Evolutionary conservation across 2,888 invertebrate species (phyloP).

Genomic region (Athalia cordata): DNA sequence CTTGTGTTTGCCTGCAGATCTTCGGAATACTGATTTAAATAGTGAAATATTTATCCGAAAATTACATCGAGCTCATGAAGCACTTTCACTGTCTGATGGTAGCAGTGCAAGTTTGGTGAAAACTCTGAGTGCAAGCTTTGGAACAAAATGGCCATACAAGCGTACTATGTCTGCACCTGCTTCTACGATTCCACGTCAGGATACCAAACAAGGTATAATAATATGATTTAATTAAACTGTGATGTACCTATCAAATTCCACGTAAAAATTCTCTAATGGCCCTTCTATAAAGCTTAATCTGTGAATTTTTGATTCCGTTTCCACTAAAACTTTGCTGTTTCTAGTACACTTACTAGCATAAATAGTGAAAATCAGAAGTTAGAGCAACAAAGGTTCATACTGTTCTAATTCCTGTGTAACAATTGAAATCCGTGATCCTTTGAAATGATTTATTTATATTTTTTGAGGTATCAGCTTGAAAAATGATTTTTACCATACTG

Average conservation of each 20-base stretch:
- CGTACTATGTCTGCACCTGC: slow-evolving; percentile 95
- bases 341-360: neutral
- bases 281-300: neutral
- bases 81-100: slow-evolving; percentile 85
- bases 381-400: neutral
- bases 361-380: slow-evolving; percentile 9
- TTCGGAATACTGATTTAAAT: slow-evolving; percentile 90
- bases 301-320: slow-evolving; percentile 12
- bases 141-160: slow-evolving; percentile 96
- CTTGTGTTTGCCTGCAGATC: slow-evolving; percentile 77
- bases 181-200: slow-evolving; percentile 85
- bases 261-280: slow-evolving; percentile 1
- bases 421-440: neutral
- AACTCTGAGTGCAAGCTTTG: slow-evolving; percentile 91
- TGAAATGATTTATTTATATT: neutral
- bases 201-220: slow-evolving; percentile 79
- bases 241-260: neutral
- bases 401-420: neutral
- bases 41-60: slow-evolving; percentile 91
- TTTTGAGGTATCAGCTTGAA: neutral
- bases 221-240: neutral
- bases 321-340: neutral
- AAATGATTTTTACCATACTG: neutral
- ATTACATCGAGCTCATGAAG: slow-evolving; percentile 91
- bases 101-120: slow-evolving; percentile 79